These are phyloP conservation scores for Apamea epomidion DNA, from an alignment of 2,888 invertebrate genomes.

Conservation along the genomic window DNA sequence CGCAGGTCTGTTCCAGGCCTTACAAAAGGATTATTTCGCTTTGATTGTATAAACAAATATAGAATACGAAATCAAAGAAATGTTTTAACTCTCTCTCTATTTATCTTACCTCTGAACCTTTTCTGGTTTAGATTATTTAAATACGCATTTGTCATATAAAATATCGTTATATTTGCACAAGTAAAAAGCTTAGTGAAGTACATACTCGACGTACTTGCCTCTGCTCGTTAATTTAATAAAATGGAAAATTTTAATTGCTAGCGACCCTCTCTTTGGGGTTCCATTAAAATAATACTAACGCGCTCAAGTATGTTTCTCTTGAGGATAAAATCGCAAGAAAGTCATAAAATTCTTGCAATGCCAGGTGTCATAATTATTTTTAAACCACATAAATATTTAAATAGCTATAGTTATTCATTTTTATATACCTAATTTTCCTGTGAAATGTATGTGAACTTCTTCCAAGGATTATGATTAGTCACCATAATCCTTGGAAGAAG, in stretches of 20 bases:
- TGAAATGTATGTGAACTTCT: too few relatives aligned
- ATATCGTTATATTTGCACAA: slow-evolving; percentile 59
- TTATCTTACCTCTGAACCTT: slow-evolving; percentile 9
- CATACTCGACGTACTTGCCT: slow-evolving; percentile 69
- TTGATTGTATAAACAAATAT: slow-evolving; percentile 64
- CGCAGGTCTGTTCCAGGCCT: slow-evolving; percentile 44
- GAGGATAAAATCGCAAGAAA: slow-evolving; percentile 71
- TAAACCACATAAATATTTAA: neutral
- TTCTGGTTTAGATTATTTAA: slow-evolving; percentile 34
- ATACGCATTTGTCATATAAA: slow-evolving; percentile 50
- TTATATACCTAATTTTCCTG: neutral
- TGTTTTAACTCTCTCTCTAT: slow-evolving; percentile 19
- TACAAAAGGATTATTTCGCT: slow-evolving; percentile 65
- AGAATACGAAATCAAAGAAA: slow-evolving; percentile 49
- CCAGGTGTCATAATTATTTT: slow-evolving; percentile 55
- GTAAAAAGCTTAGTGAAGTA: slow-evolving; percentile 69
- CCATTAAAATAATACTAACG: slow-evolving; percentile 78
- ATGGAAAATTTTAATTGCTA: slow-evolving; percentile 82
- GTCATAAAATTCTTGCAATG: slow-evolving; percentile 60
- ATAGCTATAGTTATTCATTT: neutral
- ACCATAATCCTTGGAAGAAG: neutral
- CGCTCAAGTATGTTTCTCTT: slow-evolving; percentile 72
- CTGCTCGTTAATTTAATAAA: slow-evolving; percentile 81
- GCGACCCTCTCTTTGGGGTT: slow-evolving; percentile 72
- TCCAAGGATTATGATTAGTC: too few relatives aligned